Base-by-base conservation (phyloP, 2,797 vertebrate species). In the Bradypodion pumilum region DNA sequence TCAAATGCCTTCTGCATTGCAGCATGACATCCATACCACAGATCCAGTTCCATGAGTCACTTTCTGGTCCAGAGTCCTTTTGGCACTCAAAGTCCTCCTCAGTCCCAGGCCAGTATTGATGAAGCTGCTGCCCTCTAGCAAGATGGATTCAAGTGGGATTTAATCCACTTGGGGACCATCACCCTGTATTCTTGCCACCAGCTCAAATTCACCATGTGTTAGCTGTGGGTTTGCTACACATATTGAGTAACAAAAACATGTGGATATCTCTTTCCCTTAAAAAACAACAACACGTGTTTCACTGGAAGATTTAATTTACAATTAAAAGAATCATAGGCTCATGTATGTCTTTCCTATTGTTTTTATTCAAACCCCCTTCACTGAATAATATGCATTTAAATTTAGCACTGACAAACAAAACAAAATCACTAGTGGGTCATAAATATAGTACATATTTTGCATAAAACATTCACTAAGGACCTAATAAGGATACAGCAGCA, bases 281-380 rank as follows among this genome's bases (percentile, higher is more conserved):
- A 5, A 76, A 76, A 76, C 37, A 37, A n/a, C n/a, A n/a, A n/a
- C n/a, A 7, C 8, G 29, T 7, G 10, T 44, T 5, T 32, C 40
- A 65, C 29, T 78, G 60, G 60, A 23, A 78, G 40, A 8, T 32
- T 25, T 65, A 40, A 16, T 35, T 49, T 40, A n/a, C n/a, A n/a
- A n/a, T n/a, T n/a, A n/a, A n/a, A n/a, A n/a, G n/a, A n/a, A n/a
- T n/a, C n/a, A n/a, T n/a, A n/a, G n/a, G n/a, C n/a, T n/a, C n/a
- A n/a, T n/a, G n/a, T n/a, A n/a, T 5, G 10, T 84, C 4, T 74
- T 2, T 88, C 85, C 84, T 89, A 68, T 66, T 83, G n/a, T 86
- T 78, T 49, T 35, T 84, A 23, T n/a, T 78, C 77, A 4, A 1
- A 83, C 37, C 49, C 0, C 5, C n/a, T 78, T 89, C 85, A 82